Evolutionary conservation across 2,113 vertebrate genomes (phyloP).

Genomic region (Emydura subglobosa): DNA sequence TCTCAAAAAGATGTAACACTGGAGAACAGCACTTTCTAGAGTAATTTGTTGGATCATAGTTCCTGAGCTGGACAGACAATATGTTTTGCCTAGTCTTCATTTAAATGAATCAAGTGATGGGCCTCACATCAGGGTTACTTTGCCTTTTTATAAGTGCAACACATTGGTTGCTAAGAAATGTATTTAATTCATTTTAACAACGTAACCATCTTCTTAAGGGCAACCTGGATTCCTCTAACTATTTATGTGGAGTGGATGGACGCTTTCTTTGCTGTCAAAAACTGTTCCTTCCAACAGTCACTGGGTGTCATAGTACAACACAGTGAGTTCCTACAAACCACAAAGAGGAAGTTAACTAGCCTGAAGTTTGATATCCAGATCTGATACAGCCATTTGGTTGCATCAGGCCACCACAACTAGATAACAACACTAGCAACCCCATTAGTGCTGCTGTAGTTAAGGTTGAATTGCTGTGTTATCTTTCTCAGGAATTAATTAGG

Average conservation of each 20-base stretch:
- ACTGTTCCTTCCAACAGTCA: conserved; percentile 23
- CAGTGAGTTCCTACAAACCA: conserved; percentile 55
- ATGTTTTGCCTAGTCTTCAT: background rate
- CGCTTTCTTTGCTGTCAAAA: background rate
- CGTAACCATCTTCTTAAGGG: background rate
- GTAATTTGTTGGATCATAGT: too few species aligned
- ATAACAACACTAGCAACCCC: background rate
- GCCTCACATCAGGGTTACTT: background rate
- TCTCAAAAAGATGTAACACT: background rate
- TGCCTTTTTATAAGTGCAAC: background rate
- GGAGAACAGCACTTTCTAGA: background rate
- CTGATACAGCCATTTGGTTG: background rate
- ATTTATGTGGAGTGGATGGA: background rate
- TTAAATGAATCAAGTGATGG: background rate
- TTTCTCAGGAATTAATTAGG: background rate
- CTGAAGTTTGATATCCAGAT: background rate
- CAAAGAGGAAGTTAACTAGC: conserved; percentile 33
- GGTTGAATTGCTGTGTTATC: background rate
- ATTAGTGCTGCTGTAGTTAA: background rate
- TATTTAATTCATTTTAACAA: background rate
- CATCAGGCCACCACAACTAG: background rate
- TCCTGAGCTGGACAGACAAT: too few species aligned
- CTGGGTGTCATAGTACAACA: conserved; percentile 58
- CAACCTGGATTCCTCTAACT: background rate
- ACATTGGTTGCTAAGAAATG: background rate